Conservation (phyloP, 2,888 invertebrate species). For the Catocala fraxini region DNA sequence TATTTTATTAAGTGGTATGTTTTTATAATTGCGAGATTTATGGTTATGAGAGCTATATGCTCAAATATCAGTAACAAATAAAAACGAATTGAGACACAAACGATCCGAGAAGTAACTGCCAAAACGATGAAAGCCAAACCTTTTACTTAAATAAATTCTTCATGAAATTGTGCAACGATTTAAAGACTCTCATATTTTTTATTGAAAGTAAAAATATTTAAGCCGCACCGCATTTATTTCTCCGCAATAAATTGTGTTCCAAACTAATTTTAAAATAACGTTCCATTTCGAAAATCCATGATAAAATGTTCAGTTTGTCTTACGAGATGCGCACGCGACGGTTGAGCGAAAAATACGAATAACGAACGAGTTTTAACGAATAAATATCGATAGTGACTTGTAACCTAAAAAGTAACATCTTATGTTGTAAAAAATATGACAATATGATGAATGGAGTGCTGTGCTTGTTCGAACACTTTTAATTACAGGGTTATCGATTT, state of each 20-base stretch:
- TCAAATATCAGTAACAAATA: conserved; percentile 2
- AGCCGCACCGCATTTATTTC: conserved; percentile 17
- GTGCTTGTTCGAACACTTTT: conserved; percentile 26
- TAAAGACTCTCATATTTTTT: conserved; percentile 21
- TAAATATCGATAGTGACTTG: conserved; percentile 13
- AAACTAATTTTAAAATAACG: conserved; percentile 46
- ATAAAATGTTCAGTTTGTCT: conserved; percentile 37
- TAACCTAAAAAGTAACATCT: conserved; percentile 19
- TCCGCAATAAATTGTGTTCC: conserved; percentile 37
- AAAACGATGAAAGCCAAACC: background rate
- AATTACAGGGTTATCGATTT: conserved; percentile 33
- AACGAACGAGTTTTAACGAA: conserved; percentile 12
- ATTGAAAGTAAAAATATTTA: conserved; percentile 12
- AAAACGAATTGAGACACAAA: conserved; percentile 1
- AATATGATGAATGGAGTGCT: conserved; percentile 27
- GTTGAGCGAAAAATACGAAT: conserved; percentile 15
- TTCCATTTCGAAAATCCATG: conserved; percentile 38
- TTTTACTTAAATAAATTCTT: conserved; percentile 1
- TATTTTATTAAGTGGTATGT: background rate
- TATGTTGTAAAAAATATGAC: conserved; percentile 22
- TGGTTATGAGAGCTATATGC: background rate
- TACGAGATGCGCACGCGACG: conserved; percentile 27
- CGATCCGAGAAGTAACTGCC: background rate
- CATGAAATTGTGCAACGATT: conserved; percentile 9
- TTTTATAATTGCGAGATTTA: conserved; percentile 1